These are phyloP conservation scores for Hyposoter didymator DNA, from an alignment of 2,888 invertebrate genomes.

Conservation along the genomic window DNA sequence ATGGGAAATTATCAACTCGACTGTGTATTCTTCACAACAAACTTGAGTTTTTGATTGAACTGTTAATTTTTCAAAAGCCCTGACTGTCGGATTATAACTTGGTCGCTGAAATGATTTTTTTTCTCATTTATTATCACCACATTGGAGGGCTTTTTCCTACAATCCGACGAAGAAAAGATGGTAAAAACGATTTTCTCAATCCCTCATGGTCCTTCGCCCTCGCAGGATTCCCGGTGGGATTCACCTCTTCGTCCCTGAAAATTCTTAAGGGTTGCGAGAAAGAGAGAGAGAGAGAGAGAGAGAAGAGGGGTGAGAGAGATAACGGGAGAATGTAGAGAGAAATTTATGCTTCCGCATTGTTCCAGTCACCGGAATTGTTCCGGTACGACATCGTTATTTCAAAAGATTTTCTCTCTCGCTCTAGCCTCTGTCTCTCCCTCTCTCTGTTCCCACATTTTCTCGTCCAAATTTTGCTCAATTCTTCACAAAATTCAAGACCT, in stretches of 20 bases:
- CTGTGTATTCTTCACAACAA: too few relatives aligned
- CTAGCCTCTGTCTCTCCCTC: conserved; percentile 1
- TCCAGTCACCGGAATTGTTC: conserved; percentile 69
- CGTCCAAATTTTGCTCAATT: conserved; percentile 51
- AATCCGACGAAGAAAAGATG: conserved; percentile 60
- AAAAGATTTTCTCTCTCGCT: conserved; percentile 55
- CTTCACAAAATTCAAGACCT: conserved; percentile 46
- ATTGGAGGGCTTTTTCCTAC: conserved; percentile 22
- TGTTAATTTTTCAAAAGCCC: neutral
- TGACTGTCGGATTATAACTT: neutral
- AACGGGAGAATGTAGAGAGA: conserved; percentile 64
- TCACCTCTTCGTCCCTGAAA: conserved; percentile 63
- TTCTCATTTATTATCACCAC: conserved; percentile 8
- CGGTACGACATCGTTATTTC: conserved; percentile 69
- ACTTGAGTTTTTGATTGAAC: too few relatives aligned
- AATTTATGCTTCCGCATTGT: conserved; percentile 73
- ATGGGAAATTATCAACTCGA: too few relatives aligned
- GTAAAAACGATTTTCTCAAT: conserved; percentile 70
- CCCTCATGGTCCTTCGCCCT: conserved; percentile 57
- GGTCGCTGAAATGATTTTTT: neutral
- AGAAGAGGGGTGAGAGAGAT: conserved; percentile 42
- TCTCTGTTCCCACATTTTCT: conserved; percentile 42
- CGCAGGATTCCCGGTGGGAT: conserved; percentile 52
- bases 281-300: conserved; percentile 38
- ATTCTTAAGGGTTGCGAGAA: conserved; percentile 56